Evolutionary conservation across 2,113 vertebrate genomes (phyloP), one percentile per base, ranked within the genome.

Genomic region (Mobula hypostoma): DNA sequence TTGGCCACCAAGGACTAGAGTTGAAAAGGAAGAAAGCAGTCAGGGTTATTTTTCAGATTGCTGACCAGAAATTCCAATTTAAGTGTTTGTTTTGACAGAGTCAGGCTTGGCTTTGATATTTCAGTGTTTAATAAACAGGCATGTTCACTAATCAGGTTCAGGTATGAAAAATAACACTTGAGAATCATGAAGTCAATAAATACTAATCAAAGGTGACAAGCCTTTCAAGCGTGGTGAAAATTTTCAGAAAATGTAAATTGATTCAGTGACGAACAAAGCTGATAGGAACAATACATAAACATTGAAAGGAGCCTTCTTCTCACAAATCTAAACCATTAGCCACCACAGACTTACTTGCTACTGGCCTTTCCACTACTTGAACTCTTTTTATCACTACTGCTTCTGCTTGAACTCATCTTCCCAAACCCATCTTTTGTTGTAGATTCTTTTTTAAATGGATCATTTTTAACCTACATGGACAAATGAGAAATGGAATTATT

Each of bases 361-460:
- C 96, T 96, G 68, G 95, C 94, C 96, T 98, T 98, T 6, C 96
- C 96, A 93, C 97, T 98, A 0, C 96, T 95, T 12, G 97, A 94
- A 3, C 94, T 96, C 94, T 98, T 98, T 95, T 99, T 99, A 92
- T 99, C 98, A 92, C 97, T 97, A 0, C 95, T 95, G 72, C 95
- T 96, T 96, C 98, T 98, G 94, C 96, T 85, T 2, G 97, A 98
- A 94, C 97, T 94, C 12, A 96, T 96, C 95, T 98, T 99, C 94
- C 99, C 98, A 95, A 98, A 98, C 0, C 95, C 96, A 95, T 99
- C 98, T 94, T 98, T 99, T 96, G 99, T 99, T 32, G 96, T 96
- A 88, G 97, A 61, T n/a, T 99, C 98, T 95, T 99, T 99, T 96
- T 99, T 99, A 94, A 98, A 99, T 3, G 98, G 98, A 96, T 99